Evolutionary conservation across 2,113 vertebrate species (phyloP).

Genomic region (Himantopus leucocephalus): DNA sequence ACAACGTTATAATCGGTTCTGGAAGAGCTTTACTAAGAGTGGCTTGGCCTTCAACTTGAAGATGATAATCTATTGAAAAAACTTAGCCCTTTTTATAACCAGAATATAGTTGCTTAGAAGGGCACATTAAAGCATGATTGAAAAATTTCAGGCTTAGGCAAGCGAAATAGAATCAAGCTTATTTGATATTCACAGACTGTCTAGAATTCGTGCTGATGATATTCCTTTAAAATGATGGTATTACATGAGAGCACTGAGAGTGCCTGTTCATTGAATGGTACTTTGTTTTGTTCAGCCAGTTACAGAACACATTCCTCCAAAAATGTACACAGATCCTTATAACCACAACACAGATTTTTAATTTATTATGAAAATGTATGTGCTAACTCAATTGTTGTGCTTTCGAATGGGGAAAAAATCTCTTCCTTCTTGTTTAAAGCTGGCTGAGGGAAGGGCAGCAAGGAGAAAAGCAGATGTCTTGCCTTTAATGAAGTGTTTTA

Average conservation of each 20-base stretch:
- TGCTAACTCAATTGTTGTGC: not conserved
- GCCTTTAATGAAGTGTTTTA: not conserved
- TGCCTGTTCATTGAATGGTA: not conserved
- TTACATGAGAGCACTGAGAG: accelerated
- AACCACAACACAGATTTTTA: not conserved
- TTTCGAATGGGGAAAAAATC: not conserved
- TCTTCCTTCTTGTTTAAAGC: not conserved
- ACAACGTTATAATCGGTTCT: accelerated
- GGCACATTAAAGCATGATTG: not conserved
- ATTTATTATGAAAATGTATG: not conserved
- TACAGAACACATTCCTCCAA: not conserved
- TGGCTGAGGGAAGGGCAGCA: accelerated
- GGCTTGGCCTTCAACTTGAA: not conserved
- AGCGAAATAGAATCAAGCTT: not conserved
- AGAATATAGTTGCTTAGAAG: not conserved
- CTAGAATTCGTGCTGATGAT: not conserved
- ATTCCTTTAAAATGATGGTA: no score
- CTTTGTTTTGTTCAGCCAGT: no score
- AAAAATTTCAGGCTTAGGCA: not conserved
- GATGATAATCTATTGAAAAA: not conserved
- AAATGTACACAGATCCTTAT: not conserved
- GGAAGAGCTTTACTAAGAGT: not conserved
- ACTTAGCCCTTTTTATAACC: not conserved
- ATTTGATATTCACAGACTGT: not conserved
- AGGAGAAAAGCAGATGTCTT: not conserved